Base-by-base conservation (phyloP, 2,888 invertebrate genomes). In the Acleris holmiana region DNA sequence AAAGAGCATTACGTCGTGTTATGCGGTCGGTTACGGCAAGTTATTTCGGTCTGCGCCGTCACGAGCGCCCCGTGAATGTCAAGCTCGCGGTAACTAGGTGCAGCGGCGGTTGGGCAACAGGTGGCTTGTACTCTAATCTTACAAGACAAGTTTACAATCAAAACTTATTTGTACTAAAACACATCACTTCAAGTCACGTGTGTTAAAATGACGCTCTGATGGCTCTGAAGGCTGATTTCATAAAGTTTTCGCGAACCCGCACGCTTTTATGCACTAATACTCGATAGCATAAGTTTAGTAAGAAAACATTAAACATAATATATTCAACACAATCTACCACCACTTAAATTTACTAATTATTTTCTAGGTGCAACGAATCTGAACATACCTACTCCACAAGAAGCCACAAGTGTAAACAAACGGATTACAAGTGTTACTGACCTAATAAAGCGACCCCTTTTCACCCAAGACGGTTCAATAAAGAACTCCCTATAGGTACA, bases 391-490 rank as follows among this genome's bases (percentile, higher is more conserved):
- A n/a, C 70, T 69, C 69, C 66, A 68, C 70, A 69, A 71, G 73
- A 76, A 72, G 74, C 75, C 75, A 76, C 78, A 77, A 82, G 78
- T 80, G 85, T 88, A 87, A 86, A 88, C 86, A 86, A 85, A 85
- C 85, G 77, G 79, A 83, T 84, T 85, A 83, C 83, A 77, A 83
- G 86, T 88, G 89, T 87, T 88, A 90, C 87, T 91, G 91, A 91
- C 91, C 91, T 91, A 90, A 88, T 91, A 91, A 89, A 85, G 78
- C 86, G 88, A 86, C 88, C 91, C 91, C 88, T 89, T 88, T 86
- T 79, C 85, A 82, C 85, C 85, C 89, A 87, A 88, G 86, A 85
- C 85, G 79, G 84, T 85, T 90, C 89, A 88, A 90, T 91, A 91
- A 90, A 91, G 89, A 91, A 89, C 88, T 90, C 90, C 86, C 87